Conservation (phyloP, 2,113 vertebrate species). For the Ameiurus melas region DNA sequence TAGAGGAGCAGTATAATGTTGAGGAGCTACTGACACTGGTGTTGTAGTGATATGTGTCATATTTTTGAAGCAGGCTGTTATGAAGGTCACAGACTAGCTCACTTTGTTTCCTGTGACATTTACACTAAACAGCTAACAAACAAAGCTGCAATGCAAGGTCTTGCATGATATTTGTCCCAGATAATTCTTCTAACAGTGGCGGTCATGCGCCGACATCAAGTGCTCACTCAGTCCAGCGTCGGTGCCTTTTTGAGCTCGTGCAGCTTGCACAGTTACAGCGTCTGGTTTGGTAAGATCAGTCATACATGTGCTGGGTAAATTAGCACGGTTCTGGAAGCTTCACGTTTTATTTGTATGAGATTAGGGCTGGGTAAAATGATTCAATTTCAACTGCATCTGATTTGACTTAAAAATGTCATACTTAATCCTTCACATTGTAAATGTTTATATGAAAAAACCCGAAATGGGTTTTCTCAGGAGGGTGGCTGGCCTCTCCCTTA, state of each 20-base stretch:
- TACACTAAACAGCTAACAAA: background rate
- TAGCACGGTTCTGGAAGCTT: background rate
- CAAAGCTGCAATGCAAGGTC: background rate
- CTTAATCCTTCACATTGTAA: too few species aligned
- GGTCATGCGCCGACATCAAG: background rate
- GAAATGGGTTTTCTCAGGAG: too few species aligned
- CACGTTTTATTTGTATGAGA: background rate
- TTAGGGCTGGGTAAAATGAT: background rate
- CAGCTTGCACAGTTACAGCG: background rate
- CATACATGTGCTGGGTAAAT: background rate
- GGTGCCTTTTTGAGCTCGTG: background rate
- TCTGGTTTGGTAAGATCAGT: background rate
- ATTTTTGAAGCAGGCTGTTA: background rate
- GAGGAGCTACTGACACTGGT: too few species aligned
- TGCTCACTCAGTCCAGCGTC: background rate
- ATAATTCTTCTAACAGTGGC: background rate
- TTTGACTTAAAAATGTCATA: background rate
- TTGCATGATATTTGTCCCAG: background rate
- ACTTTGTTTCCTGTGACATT: constrained; percentile 16
- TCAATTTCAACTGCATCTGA: background rate
- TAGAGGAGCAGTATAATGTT: background rate
- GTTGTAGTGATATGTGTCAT: background rate
- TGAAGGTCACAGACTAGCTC: background rate
- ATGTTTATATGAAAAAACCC: too few species aligned
- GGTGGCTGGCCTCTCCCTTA: too few species aligned